Percentiles rank a stretch among this genome's conserved stretches.
Evolutionary conservation across 2,888 invertebrate genomes (phyloP).

Genomic region (Pegoplata infirma): DNA sequence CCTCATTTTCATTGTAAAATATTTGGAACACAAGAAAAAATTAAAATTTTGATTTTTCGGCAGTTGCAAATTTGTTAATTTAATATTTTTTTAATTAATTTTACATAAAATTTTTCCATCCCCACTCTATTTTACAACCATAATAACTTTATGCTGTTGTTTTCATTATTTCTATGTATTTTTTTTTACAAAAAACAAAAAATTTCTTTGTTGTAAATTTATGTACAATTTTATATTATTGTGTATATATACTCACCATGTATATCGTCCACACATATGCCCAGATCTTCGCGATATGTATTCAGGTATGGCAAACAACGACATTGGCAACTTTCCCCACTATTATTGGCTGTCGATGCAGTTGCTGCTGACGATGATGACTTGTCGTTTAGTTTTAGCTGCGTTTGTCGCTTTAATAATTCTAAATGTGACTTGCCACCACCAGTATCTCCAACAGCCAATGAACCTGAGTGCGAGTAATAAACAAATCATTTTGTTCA

Average conservation of each 20-base stretch:
- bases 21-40: too few relatives aligned
- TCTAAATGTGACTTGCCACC: slow-evolving; percentile 66
- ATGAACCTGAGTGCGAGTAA: slow-evolving; percentile 63
- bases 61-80: too few relatives aligned
- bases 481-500: slow-evolving; percentile 11
- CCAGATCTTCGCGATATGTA: slow-evolving; percentile 90
- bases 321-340: slow-evolving; percentile 82
- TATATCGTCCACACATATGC: slow-evolving; percentile 91
- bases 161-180: too few relatives aligned
- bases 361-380: slow-evolving; percentile 36
- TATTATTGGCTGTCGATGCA: slow-evolving; percentile 37
- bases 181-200: background rate
- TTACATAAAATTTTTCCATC: too few relatives aligned
- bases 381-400: slow-evolving; percentile 62
- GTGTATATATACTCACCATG: slow-evolving; percentile 82
- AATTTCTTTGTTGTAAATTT: background rate
- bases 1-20: too few relatives aligned
- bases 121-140: too few relatives aligned
- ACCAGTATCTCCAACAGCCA: slow-evolving; percentile 58
- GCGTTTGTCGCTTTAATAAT: slow-evolving; percentile 68
- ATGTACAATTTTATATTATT: background rate
- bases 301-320: slow-evolving; percentile 87
- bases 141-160: too few relatives aligned
- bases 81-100: too few relatives aligned
- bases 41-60: too few relatives aligned